These are phyloP conservation scores for Mormoops blainvillei DNA, from an alignment of 2,113 vertebrate genomes.

Conservation along the genomic window DNA sequence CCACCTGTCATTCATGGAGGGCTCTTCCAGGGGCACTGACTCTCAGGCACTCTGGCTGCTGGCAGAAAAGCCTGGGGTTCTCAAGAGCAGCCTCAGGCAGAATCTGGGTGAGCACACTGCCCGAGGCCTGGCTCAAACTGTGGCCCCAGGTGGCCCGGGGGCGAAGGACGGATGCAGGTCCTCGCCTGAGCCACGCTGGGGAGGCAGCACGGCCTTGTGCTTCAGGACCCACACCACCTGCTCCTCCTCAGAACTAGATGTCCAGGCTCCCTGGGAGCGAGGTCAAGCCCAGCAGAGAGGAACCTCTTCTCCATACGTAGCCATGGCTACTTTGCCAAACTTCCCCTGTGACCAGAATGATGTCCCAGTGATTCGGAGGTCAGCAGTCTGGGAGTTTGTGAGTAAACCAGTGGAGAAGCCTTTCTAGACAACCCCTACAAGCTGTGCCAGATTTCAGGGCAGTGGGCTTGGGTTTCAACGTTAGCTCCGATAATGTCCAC, in stretches of 20 bases:
- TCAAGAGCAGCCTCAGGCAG: not conserved
- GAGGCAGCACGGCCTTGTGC: not conserved
- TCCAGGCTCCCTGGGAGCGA: not conserved
- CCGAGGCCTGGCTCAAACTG: not conserved
- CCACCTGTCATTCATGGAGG: not conserved
- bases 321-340: not conserved
- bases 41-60: not conserved
- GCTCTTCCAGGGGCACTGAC: not conserved
- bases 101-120: not conserved
- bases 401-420: not conserved
- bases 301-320: not conserved
- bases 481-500: not conserved
- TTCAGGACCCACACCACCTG: not conserved
- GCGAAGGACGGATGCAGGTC: not conserved
- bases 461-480: not conserved
- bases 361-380: not conserved
- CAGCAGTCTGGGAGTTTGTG: not conserved
- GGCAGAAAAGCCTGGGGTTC: not conserved
- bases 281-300: not conserved
- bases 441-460: not conserved
- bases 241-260: not conserved
- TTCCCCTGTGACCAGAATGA: not conserved
- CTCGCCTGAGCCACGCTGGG: rapidly evolving
- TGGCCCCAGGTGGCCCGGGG: not conserved
- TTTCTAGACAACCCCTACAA: not conserved